Evolutionary conservation across 2,888 invertebrate species (phyloP), one percentile per base, ranked within the genome.

Genomic region (Polyommatus icarus): DNA sequence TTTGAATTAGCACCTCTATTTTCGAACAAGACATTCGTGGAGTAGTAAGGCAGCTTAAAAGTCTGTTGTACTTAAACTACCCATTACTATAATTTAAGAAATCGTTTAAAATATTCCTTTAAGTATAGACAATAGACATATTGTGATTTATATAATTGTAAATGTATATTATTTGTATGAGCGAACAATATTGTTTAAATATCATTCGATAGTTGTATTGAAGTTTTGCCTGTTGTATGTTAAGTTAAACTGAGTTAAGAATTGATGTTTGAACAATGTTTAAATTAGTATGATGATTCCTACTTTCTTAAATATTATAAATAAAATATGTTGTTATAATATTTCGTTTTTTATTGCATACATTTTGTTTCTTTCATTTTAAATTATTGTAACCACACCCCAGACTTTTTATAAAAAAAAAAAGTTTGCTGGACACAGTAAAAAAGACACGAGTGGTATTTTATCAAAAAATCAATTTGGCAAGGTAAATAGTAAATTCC

Each of bases 321-420:
- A 82, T 90, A 90, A 90, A 90, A 91, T 86, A 84, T 88, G 88
- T 90, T 91, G 87, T 89, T 90, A 89, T 87, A 81, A 50, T 72
- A 57, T 79, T 76, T 83, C 82, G 86, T 86, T 85, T 83, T 84
- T 81, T 84, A 77, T 76, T 24, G 61, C 76, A 40, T 40, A 12
- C 40, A 40, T 40, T 46, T 46, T 46, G 3, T 10, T 3, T 0
- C 10, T 46, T 46, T 12, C 46, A 46, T 46, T 46, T 0, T 46
- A 2, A 1, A 46, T 10, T 46, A 24, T 0, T 46, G 10, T 10
- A 24, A 46, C 46, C 3, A 3, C 46, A 46, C 3, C 10, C 10
- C 10, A 46, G 46, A n/a, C 4, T 54, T 57, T 57, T 57, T 54
- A 18, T 6, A 3, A 8, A n/a, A 59, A 20, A 59, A 59, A 20